These are phyloP conservation scores for Neoitamus cyanurus DNA, from an alignment of 2,888 invertebrate species.

Conservation along the genomic window DNA sequence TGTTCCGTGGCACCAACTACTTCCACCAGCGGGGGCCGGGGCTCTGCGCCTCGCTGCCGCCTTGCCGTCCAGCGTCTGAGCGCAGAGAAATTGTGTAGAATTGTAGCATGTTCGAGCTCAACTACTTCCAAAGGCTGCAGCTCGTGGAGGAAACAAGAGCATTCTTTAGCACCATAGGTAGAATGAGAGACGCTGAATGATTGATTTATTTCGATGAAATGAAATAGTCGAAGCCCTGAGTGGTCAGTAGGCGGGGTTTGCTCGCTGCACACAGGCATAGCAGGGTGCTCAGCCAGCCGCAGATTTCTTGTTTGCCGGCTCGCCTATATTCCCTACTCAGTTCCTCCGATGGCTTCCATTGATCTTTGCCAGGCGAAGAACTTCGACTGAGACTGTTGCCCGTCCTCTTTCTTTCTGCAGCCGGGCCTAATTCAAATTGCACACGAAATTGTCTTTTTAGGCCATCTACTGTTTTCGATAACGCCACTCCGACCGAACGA, in stretches of 20 bases:
- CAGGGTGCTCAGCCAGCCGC: conserved; percentile 36
- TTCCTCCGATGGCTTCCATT: conserved; percentile 34
- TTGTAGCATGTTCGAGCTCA: conserved; percentile 20
- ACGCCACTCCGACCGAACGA: not conserved
- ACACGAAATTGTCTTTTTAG: conserved; percentile 32
- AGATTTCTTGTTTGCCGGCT: conserved; percentile 36
- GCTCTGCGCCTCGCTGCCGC: conserved; percentile 17
- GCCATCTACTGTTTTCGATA: conserved; percentile 25
- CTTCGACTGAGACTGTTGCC: conserved; percentile 20
- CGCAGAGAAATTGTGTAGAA: conserved; percentile 41
- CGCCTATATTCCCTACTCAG: conserved; percentile 36
- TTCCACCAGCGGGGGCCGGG: conserved; percentile 1
- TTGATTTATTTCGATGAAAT: conserved; percentile 53
- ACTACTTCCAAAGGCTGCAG: conserved; percentile 38
- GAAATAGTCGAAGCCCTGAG: conserved; percentile 50
- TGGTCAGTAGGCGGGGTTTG: conserved; percentile 53
- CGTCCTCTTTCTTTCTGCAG: conserved; percentile 35
- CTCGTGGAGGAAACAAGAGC: conserved; percentile 44
- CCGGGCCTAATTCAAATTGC: conserved; percentile 29
- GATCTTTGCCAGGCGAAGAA: conserved; percentile 32
- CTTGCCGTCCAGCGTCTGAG: conserved; percentile 36
- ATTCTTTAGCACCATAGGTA: conserved; percentile 41
- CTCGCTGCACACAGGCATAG: conserved; percentile 34
- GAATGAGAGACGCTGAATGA: conserved; percentile 52
- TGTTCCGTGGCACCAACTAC: not conserved